Conservation (phyloP, 1,140 invertebrate genomes). For the Drosophila ficusphila region DNA sequence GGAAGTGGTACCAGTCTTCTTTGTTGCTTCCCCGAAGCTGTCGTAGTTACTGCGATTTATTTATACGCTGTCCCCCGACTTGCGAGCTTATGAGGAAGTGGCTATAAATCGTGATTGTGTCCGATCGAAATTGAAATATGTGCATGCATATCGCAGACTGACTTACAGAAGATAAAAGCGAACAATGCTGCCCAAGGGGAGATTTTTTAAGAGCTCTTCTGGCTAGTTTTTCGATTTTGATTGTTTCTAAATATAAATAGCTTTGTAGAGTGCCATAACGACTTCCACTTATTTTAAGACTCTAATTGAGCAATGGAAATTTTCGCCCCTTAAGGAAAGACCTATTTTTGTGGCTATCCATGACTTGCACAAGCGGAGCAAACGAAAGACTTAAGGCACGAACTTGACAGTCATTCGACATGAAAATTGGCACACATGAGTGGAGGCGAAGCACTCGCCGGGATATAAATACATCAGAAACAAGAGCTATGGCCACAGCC, state of each 20-base stretch:
- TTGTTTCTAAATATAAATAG: too few relatives aligned
- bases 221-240: too few relatives aligned
- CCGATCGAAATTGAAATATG: conserved; percentile 27
- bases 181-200: conserved; percentile 4
- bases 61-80: conserved; percentile 47
- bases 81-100: conserved; percentile 54
- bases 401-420: conserved; percentile 70
- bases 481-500: conserved; percentile 16
- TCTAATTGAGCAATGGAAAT: not conserved
- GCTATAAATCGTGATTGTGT: conserved; percentile 54
- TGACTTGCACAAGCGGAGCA: conserved; percentile 17
- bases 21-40: conserved; percentile 37
- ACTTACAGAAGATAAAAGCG: conserved; percentile 15
- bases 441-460: conserved; percentile 5
- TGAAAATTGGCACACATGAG: conserved; percentile 42
- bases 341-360: conserved; percentile 30
- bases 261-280: too few relatives aligned
- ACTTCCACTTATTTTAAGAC: not conserved
- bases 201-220: too few relatives aligned
- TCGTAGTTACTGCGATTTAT: conserved; percentile 50
- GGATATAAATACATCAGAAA: conserved; percentile 42
- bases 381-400: conserved; percentile 56
- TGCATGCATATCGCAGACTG: conserved; percentile 7
- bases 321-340: not conserved
- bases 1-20: conserved; percentile 68